Evolutionary conservation across 2,797 vertebrate species (phyloP).

Genomic region (Serranus cabrilla): DNA sequence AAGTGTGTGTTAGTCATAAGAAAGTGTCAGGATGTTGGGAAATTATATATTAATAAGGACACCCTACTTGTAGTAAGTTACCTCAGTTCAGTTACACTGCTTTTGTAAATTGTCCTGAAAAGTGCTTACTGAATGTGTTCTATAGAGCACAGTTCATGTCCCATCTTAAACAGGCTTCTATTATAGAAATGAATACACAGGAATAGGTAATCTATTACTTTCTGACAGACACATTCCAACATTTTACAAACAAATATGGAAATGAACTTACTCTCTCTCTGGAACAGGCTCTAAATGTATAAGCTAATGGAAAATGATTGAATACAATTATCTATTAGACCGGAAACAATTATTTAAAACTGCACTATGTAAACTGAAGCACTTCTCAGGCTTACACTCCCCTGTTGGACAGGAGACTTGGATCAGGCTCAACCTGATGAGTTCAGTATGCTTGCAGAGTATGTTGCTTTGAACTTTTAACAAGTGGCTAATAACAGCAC

Average conservation of each 20-base stretch:
- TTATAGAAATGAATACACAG: not conserved
- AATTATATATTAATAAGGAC: not conserved
- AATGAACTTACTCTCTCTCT: slow-evolving; percentile 3
- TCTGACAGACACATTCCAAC: not conserved
- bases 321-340: not conserved
- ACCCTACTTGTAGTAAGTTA: not conserved
- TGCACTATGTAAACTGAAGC: not conserved
- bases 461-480: slow-evolving; percentile 31
- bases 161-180: not conserved
- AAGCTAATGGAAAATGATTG: slow-evolving; percentile 5
- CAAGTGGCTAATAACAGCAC: slow-evolving; percentile 14
- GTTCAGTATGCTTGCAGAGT: slow-evolving; percentile 4
- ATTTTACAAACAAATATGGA: not conserved
- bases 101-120: not conserved
- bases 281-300: not conserved
- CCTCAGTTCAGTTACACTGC: not conserved
- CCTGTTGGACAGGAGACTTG: slow-evolving; percentile 26
- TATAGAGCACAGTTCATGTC: not conserved
- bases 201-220: not conserved
- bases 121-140: not conserved
- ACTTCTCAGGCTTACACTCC: not conserved
- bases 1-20: slow-evolving; percentile 34
- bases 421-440: not conserved
- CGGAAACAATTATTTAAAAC: slow-evolving; percentile 2
- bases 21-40: not conserved